A percentile compares a stretch with the other conserved stretches of the same genome.
These are phyloP conservation scores for Cassiopea xamachana DNA, from an alignment of 30 jellyfish, hydroid and myxozoan species.

Conservation along the genomic window DNA sequence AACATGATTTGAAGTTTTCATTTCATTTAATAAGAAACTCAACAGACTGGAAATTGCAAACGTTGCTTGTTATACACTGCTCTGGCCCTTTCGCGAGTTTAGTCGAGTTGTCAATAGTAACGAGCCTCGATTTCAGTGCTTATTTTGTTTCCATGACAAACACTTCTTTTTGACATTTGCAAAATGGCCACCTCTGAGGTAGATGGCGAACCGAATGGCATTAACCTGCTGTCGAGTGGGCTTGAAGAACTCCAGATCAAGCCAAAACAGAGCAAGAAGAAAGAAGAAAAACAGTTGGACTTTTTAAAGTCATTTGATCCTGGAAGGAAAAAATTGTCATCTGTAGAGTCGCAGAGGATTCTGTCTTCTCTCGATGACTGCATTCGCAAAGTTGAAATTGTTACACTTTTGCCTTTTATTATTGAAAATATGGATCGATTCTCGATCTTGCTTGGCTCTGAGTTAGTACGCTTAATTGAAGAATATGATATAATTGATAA, in stretches of 20 bases:
- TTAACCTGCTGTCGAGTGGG: constrained; percentile 35
- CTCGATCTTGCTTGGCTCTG: constrained; percentile 78
- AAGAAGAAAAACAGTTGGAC: constrained; percentile 38
- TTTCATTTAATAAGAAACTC: too few species aligned
- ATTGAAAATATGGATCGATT: constrained; percentile 81
- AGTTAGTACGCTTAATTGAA: constrained; percentile 36
- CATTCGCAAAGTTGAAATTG: constrained; percentile 78
- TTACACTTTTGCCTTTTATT: constrained; percentile 86
- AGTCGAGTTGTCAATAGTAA: not conserved
- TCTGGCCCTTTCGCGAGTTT: too few species aligned
- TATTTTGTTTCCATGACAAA: constrained; percentile 53
- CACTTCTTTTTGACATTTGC: not conserved
- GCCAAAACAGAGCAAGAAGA: constrained; percentile 54
- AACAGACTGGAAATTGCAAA: too few species aligned
- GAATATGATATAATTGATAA: constrained; percentile 71
- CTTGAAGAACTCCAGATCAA: constrained; percentile 76
- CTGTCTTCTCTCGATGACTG: constrained; percentile 81
- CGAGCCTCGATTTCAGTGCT: constrained; percentile 20
- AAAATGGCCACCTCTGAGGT: constrained; percentile 61
- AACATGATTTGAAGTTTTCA: too few species aligned
- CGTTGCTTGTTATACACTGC: too few species aligned
- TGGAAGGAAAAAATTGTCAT: constrained; percentile 79
- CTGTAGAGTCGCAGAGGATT: constrained; percentile 89
- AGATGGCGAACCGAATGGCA: constrained; percentile 25
- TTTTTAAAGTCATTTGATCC: constrained; percentile 70